Base-by-base conservation (phyloP, 2,797 vertebrate genomes). In the Pantherophis vulpinus region DNA sequence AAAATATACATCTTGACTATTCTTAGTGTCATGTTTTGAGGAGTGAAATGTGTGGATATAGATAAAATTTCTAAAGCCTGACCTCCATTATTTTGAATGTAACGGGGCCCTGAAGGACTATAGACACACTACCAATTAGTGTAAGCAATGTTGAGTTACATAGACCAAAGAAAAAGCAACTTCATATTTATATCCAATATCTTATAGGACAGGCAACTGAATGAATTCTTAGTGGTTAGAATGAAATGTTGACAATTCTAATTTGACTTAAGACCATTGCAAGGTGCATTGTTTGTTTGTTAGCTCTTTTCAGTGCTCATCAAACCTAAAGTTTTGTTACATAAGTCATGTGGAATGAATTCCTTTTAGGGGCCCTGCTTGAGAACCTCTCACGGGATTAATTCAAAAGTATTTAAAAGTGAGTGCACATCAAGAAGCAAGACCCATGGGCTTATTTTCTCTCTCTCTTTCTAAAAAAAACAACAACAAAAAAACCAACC, bases 141-240 rank as follows among this genome's bases (percentile, higher is more conserved):
- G 89, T 59, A 51, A 23, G 59, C n/a, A 32, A n/a, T 51, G 42
- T 6, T n/a, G 25, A 27, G 18, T 20, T n/a, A 59, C 61, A 58
- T 27, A 12, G 83, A 91, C 60, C 4, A 4, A 11, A 32, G 12
- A 70, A 37, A 12, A 79, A 23, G 42, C 66, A 51, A 25, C 51
- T 66, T 93, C 83, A 12, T 27, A 54, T 58, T 29, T 27, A 23
- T 37, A 74, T 23, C 25, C 93, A 93, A 88, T 91, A 95, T 89
- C 55, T 47, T 92, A 55, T n/a, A 74, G 27, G 47, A 51, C 18
- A 29, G 47, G 18, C 14, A 54, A 87, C 92, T 92, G 94, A 94
- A 91, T 95, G 93, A 95, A 94, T 95, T 96, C 94, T 42, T 92
- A 3, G 94, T 93, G 4, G 94, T 95, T 93, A 95, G 95, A 96